These are phyloP conservation scores for Cuculus canorus DNA, from an alignment of 2,797 vertebrate species.

Conservation along the genomic window DNA sequence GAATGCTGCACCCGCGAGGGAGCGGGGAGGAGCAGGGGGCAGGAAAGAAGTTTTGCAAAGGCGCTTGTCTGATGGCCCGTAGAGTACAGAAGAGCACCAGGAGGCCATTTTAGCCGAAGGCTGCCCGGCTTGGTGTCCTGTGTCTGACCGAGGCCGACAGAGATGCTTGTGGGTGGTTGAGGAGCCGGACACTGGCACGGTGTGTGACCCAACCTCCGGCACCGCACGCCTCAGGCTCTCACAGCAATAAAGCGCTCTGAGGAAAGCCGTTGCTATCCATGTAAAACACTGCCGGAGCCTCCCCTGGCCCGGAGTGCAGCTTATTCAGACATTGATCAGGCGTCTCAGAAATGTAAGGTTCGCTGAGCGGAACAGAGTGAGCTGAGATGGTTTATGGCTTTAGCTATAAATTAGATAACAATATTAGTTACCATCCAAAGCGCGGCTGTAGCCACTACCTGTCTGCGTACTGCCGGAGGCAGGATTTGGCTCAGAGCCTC, in stretches of 20 bases:
- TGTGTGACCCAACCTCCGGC: background rate
- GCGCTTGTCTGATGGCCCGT: background rate
- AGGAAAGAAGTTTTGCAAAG: background rate
- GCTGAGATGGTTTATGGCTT: background rate
- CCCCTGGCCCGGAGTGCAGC: background rate
- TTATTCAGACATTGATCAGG: background rate
- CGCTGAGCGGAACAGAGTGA: background rate
- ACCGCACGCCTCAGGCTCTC: background rate
- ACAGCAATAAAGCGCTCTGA: background rate
- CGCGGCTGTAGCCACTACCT: background rate
- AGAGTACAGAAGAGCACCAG: background rate
- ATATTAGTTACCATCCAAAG: background rate
- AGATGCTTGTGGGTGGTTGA: background rate
- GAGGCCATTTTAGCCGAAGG: background rate
- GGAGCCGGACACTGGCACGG: background rate
- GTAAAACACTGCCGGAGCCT: background rate
- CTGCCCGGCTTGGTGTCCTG: background rate
- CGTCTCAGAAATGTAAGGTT: background rate
- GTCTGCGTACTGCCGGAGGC: background rate
- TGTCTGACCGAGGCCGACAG: background rate
- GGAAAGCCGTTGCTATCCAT: background rate
- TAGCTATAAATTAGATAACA: background rate
- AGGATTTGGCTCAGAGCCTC: background rate
- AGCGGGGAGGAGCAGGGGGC: background rate
- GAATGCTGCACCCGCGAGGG: background rate